Percentiles rank a stretch among this genome's conserved stretches.
Evolutionary conservation across 2,888 invertebrate genomes (phyloP).

Genomic region (Diarsia rubi): DNA sequence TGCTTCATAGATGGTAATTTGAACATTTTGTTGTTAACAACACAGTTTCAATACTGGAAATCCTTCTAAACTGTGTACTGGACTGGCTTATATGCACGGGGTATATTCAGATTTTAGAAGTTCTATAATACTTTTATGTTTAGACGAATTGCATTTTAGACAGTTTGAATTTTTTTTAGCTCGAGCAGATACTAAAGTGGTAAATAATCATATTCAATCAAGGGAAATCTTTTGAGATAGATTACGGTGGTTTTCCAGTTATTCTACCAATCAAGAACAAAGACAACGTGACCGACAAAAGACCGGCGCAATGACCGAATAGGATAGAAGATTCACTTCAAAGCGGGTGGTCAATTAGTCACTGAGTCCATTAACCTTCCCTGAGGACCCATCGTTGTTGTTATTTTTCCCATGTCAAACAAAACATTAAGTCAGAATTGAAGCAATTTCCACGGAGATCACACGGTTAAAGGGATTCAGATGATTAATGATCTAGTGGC

Average conservation of each 20-base stretch:
- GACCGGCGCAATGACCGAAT: conserved; percentile 5
- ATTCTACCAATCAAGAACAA: not conserved
- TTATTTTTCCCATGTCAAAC: conserved; percentile 37
- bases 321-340: conserved; percentile 20
- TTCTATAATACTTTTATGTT: not conserved
- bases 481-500: conserved; percentile 62
- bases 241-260: not conserved
- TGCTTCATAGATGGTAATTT: not conserved
- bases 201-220: not conserved
- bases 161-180: not conserved
- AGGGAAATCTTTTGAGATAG: not conserved
- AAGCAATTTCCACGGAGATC: conserved; percentile 42
- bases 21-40: not conserved
- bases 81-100: not conserved
- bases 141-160: not conserved
- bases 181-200: not conserved
- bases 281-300: conserved; percentile 1
- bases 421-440: conserved; percentile 22
- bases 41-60: not conserved
- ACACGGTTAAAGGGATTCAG: conserved; percentile 52
- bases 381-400: conserved; percentile 5
- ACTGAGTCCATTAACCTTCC: conserved; percentile 36
- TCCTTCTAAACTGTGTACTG: not conserved
- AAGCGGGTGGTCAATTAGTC: conserved; percentile 33
- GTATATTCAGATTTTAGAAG: not conserved